Evolutionary conservation across 2,113 vertebrate genomes (phyloP), one percentile per base, ranked within the genome.

Genomic region (Ramphastos sulfuratus): DNA sequence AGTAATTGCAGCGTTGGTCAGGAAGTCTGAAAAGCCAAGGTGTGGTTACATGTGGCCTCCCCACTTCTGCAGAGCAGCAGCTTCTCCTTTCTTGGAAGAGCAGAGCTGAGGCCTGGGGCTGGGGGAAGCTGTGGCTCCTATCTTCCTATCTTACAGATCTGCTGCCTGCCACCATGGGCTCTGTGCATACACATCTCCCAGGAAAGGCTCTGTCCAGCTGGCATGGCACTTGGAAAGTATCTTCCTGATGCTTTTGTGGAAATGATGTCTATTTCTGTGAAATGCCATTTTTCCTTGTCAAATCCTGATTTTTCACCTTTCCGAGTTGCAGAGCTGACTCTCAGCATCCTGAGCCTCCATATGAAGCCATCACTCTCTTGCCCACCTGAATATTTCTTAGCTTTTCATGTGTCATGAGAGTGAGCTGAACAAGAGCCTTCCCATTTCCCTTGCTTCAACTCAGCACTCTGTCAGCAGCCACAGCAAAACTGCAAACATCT

Each of bases 61-160:
- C 15, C 66, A 9, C 0, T 14, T n/a, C 39, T 30, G 75, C 71
- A 12, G 64, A 46, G 50, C 14, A 58, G 54, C 63, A 70, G 31
- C 82, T 92, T 80, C 82, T 66, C 42, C 71, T 80, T 93, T 93
- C 72, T 54, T 3, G 87, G 52, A 92, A 91, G 37, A 91, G 37
- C 37, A 37, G 23, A 7, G 6, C 67, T 28, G 17, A 24, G 63
- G n/a, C 6, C 56, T 69, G 48, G 31, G 37, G 15, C 33, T 66
- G 24, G 19, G 30, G 50, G 16, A 85, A n/a, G 48, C 42, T 39
- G 10, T 60, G 74, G 24, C n/a, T n/a, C n/a, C n/a, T n/a, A n/a
- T n/a, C n/a, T 42, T 87, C 10, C 78, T 85, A 39, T 59, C 42
- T 55, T 78, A 72, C 61, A n/a, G 23, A 56, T 50, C 50, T 77